Percentiles rank a stretch among this genome's conserved stretches.
Conservation (phyloP, 2,888 invertebrate species). For the Phaedon cochleariae region DNA sequence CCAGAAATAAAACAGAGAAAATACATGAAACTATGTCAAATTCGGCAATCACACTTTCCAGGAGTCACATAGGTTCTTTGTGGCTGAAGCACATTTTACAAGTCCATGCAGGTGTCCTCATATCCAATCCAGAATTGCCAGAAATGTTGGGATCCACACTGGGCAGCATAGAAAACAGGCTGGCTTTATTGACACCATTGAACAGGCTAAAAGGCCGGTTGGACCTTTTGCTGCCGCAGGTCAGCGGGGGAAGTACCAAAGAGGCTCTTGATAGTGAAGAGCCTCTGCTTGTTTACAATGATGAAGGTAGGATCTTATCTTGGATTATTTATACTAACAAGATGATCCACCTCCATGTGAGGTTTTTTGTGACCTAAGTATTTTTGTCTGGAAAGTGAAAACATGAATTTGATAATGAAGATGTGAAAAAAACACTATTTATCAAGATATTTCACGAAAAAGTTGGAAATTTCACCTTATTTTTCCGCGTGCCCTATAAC, state of each 20-base stretch:
- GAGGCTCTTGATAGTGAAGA: conserved; percentile 58
- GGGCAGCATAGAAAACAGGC: conserved; percentile 67
- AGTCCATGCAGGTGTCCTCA: conserved; percentile 69
- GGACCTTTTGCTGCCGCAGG: conserved; percentile 68
- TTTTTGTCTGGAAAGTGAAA: no score
- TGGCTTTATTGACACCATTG: conserved; percentile 65
- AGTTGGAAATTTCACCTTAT: no score
- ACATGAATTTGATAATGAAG: no score
- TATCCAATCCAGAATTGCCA: conserved; percentile 69
- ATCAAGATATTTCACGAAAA: no score
- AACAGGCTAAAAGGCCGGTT: conserved; percentile 70
- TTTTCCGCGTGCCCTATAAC: no score
- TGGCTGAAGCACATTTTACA: conserved; percentile 70
- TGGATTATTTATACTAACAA: no score
- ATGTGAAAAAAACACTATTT: no score
- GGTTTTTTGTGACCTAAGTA: no score
- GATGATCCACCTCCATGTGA: no score
- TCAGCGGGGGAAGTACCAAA: conserved; percentile 54
- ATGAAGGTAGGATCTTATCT: conserved; percentile 61
- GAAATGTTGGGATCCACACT: conserved; percentile 67
- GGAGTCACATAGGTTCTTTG: conserved; percentile 65
- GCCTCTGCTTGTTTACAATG: conserved; percentile 66
- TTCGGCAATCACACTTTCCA: no score
- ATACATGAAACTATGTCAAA: no score
- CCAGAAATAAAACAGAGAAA: no score